phyloP scores from a whole-genome alignment of 2,888 invertebrate species.

The Limnephilus rhombicus region DNA sequence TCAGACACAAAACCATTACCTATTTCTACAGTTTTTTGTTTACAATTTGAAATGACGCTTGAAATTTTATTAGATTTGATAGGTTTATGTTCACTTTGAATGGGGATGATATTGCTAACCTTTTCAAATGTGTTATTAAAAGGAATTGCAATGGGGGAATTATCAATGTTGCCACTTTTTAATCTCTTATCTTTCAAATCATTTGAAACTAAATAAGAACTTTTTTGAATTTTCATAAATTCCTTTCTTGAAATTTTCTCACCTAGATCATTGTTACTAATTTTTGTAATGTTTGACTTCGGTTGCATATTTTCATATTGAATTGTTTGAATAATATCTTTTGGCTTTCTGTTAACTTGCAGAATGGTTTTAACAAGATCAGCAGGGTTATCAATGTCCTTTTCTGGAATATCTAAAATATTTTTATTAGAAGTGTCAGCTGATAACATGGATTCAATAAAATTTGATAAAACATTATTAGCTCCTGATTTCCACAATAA shows the following conservation, averaged over 20 bases:
- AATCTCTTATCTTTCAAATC: neutral
- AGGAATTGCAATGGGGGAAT: neutral
- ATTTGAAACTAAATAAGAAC: neutral
- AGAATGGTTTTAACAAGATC: neutral
- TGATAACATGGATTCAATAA: conserved; percentile 12
- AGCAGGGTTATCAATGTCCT: neutral
- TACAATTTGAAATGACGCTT: neutral
- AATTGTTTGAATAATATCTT: neutral
- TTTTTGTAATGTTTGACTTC: neutral
- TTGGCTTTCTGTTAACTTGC: neutral
- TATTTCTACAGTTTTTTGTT: neutral
- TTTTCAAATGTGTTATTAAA: neutral
- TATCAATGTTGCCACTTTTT: neutral
- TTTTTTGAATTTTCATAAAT: conserved; percentile 43
- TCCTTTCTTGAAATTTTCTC: conserved; percentile 54
- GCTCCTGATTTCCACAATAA: conserved; percentile 47
- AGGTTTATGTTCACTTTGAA: neutral
- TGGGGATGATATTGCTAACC: neutral
- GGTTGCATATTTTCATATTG: neutral
- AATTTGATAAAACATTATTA: neutral
- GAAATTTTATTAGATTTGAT: neutral
- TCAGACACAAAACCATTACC: neutral
- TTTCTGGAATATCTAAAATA: neutral
- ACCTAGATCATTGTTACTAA: conserved; percentile 35
- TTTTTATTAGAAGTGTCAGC: neutral